Base-by-base conservation (phyloP, 2,113 vertebrate species). In the Ceuthmochares aereus region DNA sequence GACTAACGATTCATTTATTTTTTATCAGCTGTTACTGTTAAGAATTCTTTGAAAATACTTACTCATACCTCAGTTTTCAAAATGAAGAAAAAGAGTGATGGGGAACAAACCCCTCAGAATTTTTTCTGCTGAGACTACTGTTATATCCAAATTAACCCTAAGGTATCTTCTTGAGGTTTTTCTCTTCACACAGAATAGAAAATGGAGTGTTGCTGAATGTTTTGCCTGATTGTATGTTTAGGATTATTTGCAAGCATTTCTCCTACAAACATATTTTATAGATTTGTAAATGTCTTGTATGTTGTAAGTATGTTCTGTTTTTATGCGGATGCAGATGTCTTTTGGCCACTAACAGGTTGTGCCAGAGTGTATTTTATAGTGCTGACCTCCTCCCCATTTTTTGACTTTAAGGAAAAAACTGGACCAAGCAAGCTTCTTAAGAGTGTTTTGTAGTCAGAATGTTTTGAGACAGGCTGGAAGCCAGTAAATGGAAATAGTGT, bases 291-390 rank as follows among this genome's bases (percentile, higher is more conserved):
- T 42, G 23, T n/a, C 12, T 66, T 3, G 1, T 37, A 60, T 60
- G 10, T 10, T 54, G 7, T 34, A 66, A 64, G 49, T 81, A 51
- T 49, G 30, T 63, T 66, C 40, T 12, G 1, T n/a, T 10, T 27
- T 43, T 27, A 43, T n/a, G 54, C 66, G 17, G 22, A 60, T 70
- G 34, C 42, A 72, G 42, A 40, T 64, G 30, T 86, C 14, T 74
- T 70, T 30, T 29, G n/a, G 20, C 17, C 15, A 14, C 20, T 83
- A 3, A 2, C 6, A 69, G 49, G 36, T 0, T 0, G 16, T 47
- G 12, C n/a, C 16, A 42, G 26, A 16, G 12, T 79, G 17, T 40
- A 54, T 81, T 81, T 34, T 14, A 17, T 17, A 36, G 19, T 34
- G 36, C 19, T 67, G 30, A 47, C 10, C 36, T 72, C 43, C 18